Evolutionary conservation across 2,888 invertebrate genomes (phyloP).

Genomic region (Axea sp.): DNA sequence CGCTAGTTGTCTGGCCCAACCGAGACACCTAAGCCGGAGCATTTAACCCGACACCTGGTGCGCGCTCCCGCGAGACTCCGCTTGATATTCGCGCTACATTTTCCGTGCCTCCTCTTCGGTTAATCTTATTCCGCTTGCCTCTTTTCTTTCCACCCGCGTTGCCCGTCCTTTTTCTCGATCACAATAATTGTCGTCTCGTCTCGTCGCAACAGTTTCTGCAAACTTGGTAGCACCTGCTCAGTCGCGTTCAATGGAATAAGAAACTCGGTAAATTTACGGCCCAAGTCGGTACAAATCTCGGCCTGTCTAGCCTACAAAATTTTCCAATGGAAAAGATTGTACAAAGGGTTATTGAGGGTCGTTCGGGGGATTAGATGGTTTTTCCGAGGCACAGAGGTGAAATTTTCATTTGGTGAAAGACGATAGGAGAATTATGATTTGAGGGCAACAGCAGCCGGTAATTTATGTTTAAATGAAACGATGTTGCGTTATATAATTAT

Average conservation of each 20-base stretch:
- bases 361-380: constrained; percentile 19
- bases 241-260: constrained; percentile 39
- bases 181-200: constrained; percentile 54
- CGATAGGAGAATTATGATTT: not conserved
- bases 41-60: constrained; percentile 78
- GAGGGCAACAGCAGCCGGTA: too few relatives aligned
- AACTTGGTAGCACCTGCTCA: constrained; percentile 59
- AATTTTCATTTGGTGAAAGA: not conserved
- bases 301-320: too few relatives aligned
- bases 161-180: constrained; percentile 25
- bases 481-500: too few relatives aligned
- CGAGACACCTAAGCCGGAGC: constrained; percentile 63
- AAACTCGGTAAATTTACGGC: constrained; percentile 60
- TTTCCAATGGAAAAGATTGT: too few relatives aligned
- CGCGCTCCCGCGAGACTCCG: constrained; percentile 76
- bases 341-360: constrained; percentile 15
- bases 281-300: constrained; percentile 39
- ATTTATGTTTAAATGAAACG: too few relatives aligned
- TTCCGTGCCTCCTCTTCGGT: constrained; percentile 7
- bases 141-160: constrained; percentile 19
- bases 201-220: constrained; percentile 39
- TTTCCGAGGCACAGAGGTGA: not conserved
- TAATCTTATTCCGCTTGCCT: constrained; percentile 38
- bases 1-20: constrained; percentile 66
- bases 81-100: constrained; percentile 76